Percentiles rank a stretch among this genome's conserved stretches.
phyloP scores from a whole-genome alignment of 1,140 invertebrate species.

The Pemphigus obesinymphae region DNA sequence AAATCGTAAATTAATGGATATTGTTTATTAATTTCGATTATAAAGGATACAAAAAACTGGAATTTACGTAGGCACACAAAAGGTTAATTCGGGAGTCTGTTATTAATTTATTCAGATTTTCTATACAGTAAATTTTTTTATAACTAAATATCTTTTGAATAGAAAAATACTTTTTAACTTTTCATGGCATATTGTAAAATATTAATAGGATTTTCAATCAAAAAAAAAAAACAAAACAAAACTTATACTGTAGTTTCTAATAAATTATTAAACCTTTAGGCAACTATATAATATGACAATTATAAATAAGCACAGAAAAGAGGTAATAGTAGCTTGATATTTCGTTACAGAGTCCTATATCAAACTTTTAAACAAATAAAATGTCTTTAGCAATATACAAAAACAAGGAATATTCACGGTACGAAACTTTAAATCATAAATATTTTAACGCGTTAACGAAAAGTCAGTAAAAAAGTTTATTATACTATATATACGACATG shows the following conservation, averaged over 20 bases:
- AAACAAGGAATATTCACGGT: neutral
- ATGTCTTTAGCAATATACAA: neutral
- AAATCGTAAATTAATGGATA: no score
- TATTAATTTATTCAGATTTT: neutral
- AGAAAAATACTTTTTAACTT: neutral
- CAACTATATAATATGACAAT: neutral
- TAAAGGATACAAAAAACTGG: neutral
- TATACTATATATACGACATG: neutral
- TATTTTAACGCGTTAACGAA: neutral
- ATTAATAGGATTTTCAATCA: neutral
- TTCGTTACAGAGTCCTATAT: neutral
- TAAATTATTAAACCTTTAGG: neutral
- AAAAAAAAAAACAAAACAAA: neutral
- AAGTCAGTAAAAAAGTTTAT: neutral
- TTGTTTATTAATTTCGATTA: no score
- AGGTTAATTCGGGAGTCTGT: neutral
- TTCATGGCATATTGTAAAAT: neutral
- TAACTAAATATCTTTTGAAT: neutral
- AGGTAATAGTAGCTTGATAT: neutral
- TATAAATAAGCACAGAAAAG: neutral
- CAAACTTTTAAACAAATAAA: slow-evolving; percentile 7
- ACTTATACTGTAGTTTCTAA: no score
- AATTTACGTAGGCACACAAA: neutral
- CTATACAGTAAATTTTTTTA: neutral
- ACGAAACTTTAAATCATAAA: slow-evolving; percentile 12